Evolutionary conservation across 2,113 vertebrate species (phyloP), one percentile per base, ranked within the genome.

Genomic region (Erpornis zantholeuca): DNA sequence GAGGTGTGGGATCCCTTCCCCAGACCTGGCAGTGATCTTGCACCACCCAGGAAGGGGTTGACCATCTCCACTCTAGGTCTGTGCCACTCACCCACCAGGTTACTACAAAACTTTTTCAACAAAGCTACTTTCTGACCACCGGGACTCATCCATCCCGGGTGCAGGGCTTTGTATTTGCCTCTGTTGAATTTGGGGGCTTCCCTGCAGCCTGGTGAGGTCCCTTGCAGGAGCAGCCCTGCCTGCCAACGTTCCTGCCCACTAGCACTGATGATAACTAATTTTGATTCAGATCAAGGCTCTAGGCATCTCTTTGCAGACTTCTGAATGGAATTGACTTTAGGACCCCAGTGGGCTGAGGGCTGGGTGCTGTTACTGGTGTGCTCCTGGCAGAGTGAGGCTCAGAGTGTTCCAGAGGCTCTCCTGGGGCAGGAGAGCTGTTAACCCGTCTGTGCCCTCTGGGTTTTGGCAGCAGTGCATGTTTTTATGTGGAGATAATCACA

Each of bases 331-430:
- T 68, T 66, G 31, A 12, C n/a, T 82, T 69, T 44, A 6, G 31
- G 36, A n/a, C 59, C 31, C 6, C 20, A 28, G 0, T 0, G 21
- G 17, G 19, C 0, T 66, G 42, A 71, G 33, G 73, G 38, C 44
- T 57, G 80, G 13, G 13, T 76, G 63, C 50, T 4, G 0, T 16
- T 0, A 1, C 28, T 52, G 0, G 0, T 25, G 44, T 50, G 19
- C 24, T 1, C 0, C 28, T 24, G 35, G 40, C 4, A 15, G 64
- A 50, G 82, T 36, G 42, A 33, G 42, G 35, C 52, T 73, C 20
- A 45, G 25, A 2, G 2, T 52, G 31, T 36, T n/a, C 2, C 2
- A 50, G 45, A 49, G 84, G 29, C 53, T 75, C 71, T 85, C 47
- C 31, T 68, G 64, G 76, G 63, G 20, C 71, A 65, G 76, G 20